Conservation (phyloP, 1,140 invertebrate species). For the Maniola jurtina region DNA sequence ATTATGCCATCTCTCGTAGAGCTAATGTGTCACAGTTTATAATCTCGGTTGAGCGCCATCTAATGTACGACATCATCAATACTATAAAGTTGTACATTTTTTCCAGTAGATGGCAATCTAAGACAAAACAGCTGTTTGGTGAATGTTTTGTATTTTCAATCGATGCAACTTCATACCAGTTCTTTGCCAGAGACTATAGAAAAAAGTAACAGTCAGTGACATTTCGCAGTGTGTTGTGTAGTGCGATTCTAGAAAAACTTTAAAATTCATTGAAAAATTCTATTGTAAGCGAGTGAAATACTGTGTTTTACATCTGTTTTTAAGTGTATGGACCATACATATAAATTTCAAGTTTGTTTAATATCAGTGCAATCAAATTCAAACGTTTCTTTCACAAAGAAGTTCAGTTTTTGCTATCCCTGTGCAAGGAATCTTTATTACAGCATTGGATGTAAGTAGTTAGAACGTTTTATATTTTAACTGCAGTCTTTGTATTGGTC, state of each 20-base stretch:
- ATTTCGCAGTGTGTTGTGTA: constrained; percentile 48
- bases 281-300: constrained; percentile 15
- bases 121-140: constrained; percentile 50
- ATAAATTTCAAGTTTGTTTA: constrained; percentile 3
- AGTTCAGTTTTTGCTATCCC: constrained; percentile 24
- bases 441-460: constrained; percentile 28
- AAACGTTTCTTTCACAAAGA: constrained; percentile 35
- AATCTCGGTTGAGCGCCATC: constrained; percentile 9
- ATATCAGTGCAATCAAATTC: constrained; percentile 25
- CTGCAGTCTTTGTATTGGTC: not conserved
- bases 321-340: constrained; percentile 3
- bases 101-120: constrained; percentile 37
- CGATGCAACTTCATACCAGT: constrained; percentile 49
- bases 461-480: not conserved
- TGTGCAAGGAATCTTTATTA: constrained; percentile 24
- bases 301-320: constrained; percentile 10
- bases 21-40: too few species aligned
- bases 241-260: constrained; percentile 43
- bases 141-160: constrained; percentile 44
- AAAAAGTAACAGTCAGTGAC: constrained; percentile 27
- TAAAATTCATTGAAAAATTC: constrained; percentile 51
- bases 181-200: constrained; percentile 41
- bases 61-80: not conserved
- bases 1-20: too few species aligned
- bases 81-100: not conserved